Conservation (phyloP, 1,140 invertebrate species). For the Eueides isabella region DNA sequence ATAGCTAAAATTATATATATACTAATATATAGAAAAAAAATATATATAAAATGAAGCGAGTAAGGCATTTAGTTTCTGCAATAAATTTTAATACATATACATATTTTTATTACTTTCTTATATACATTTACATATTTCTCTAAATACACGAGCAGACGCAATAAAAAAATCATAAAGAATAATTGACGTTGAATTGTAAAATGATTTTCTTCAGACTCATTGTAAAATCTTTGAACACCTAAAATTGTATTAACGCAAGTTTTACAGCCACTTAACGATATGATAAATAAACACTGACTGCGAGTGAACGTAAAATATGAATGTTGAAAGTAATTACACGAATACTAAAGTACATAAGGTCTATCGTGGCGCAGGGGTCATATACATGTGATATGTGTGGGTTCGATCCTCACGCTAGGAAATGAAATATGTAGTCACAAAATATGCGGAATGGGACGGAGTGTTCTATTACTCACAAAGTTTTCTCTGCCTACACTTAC, state of each 20-base stretch:
- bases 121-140: background rate
- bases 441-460: too few species aligned
- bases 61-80: too few species aligned
- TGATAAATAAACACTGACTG: background rate
- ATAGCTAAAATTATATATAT: too few species aligned
- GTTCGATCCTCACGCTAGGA: too few species aligned
- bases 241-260: background rate
- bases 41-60: too few species aligned
- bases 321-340: background rate
- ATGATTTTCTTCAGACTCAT: constrained; percentile 2
- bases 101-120: background rate
- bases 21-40: too few species aligned
- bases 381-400: too few species aligned
- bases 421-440: background rate
- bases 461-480: too few species aligned
- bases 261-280: background rate
- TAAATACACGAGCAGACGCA: background rate
- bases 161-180: constrained; percentile 6
- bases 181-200: background rate
- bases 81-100: background rate
- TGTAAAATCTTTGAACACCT: constrained; percentile 2
- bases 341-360: background rate
- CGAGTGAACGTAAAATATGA: background rate
- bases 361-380: too few species aligned
- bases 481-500: too few species aligned